A percentile compares a stretch with the other conserved stretches of the same genome.
These are phyloP conservation scores for Drosophila novamexicana DNA, from an alignment of 1,140 invertebrate species.

Conservation along the genomic window DNA sequence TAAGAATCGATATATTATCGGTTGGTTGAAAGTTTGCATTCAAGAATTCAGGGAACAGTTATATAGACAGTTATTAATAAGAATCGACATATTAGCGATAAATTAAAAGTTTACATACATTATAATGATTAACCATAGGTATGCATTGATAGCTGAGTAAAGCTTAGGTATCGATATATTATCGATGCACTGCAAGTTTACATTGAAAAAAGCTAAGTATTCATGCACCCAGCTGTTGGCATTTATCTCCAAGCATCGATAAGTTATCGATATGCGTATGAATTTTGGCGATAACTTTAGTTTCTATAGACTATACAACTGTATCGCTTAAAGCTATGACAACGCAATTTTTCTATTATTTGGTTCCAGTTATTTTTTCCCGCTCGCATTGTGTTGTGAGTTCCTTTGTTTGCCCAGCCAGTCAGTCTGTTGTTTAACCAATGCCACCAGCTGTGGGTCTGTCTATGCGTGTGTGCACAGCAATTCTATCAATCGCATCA, in stretches of 20 bases:
- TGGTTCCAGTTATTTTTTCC: background rate
- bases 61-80: background rate
- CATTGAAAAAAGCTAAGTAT: too few relatives aligned
- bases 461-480: slow-evolving; percentile 25
- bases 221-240: background rate
- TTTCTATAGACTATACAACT: background rate
- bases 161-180: too few relatives aligned
- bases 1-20: background rate
- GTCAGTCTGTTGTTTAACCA: slow-evolving; percentile 53
- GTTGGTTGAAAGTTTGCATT: background rate
- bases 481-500: slow-evolving; percentile 64
- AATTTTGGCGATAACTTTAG: background rate
- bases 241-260: background rate
- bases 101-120: too few relatives aligned
- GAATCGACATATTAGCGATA: background rate
- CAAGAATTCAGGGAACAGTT: background rate
- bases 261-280: background rate
- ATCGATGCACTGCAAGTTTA: too few relatives aligned
- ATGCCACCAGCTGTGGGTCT: slow-evolving; percentile 44
- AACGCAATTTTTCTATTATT: slow-evolving; percentile 4
- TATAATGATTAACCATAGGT: too few relatives aligned
- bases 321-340: background rate
- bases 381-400: background rate
- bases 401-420: slow-evolving; percentile 34
- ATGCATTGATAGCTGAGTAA: too few relatives aligned